phyloP scores from a whole-genome alignment of 2,797 vertebrate genomes.

The Enteromius paludinosus region DNA sequence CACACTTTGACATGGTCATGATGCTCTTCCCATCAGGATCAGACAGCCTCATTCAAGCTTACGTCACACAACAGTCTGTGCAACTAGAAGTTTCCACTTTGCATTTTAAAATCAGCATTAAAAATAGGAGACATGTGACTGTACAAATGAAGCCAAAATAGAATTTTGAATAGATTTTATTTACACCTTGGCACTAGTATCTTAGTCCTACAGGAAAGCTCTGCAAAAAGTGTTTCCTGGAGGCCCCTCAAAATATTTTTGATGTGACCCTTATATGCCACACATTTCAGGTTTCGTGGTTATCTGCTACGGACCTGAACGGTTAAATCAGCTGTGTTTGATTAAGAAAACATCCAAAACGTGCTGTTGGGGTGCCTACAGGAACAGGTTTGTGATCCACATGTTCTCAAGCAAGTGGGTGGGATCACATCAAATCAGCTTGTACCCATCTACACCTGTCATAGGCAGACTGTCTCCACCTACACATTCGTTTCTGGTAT shows the following conservation, averaged over 20 bases:
- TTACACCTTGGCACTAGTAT: neutral
- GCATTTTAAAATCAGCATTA: neutral
- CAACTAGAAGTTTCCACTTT: constrained; percentile 61
- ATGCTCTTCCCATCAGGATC: constrained; percentile 27
- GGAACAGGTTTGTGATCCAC: constrained; percentile 58
- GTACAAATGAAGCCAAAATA: neutral
- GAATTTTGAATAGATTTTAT: neutral
- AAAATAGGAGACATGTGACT: too few relatives aligned
- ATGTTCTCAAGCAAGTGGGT: constrained; percentile 61
- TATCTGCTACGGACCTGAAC: neutral
- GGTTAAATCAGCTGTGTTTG: neutral
- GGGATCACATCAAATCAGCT: constrained; percentile 48
- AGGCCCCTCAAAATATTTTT: neutral
- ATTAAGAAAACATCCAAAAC: neutral
- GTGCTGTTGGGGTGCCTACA: neutral
- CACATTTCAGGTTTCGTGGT: neutral
- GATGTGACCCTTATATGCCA: neutral
- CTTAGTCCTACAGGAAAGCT: neutral
- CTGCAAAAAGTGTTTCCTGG: neutral
- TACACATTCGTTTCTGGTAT: neutral
- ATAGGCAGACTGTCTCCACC: neutral
- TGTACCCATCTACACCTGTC: constrained; percentile 1
- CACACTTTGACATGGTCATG: constrained; percentile 18
- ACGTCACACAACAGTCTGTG: constrained; percentile 58
- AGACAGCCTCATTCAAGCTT: constrained; percentile 49